Base-by-base conservation (phyloP, 2,888 invertebrate genomes). In the Apocheima hispidaria region DNA sequence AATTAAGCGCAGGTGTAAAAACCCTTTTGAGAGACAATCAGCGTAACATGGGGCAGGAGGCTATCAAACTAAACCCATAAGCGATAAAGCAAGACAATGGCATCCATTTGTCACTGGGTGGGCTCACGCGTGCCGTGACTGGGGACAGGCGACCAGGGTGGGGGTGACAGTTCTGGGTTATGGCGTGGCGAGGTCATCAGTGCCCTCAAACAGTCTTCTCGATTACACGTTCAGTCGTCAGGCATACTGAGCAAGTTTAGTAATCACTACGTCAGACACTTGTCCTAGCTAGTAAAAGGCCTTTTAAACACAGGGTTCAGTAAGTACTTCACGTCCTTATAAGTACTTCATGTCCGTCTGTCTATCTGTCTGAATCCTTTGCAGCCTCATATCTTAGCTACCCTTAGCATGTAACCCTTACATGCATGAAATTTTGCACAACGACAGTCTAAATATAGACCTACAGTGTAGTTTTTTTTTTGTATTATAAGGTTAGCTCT, bases 31-130 rank as follows among this genome's bases (percentile, higher is more conserved):
- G 16, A 43, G 61, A 51, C 49, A 69, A 69, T 77, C 74, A 75
- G 69, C 66, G 67, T 69, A 68, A 70, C 72, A 69, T 60, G 65
- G 60, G 35, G 56, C 12, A 20, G 68, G 64, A 65, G 54, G 68
- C 66, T 65, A 75, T 58, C 71, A 67, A 64, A 48, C 57, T 68
- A 72, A n/a, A 78, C 81, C 79, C 81, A 78, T 73, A 70, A 66
- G 72, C 65, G 73, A 77, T 86, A 84, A 86, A 89, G 84, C 78
- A 84, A 89, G 88, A 90, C 90, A 90, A 91, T 83, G 73, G 81
- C 71, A 71, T 81, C 86, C 88, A 90, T 91, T 90, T 87, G 84
- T 91, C 88, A 90, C 79, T 64, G 74, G 53, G 33, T 20, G 49
- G 68, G 58, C 71, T 65, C 63, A 60, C 66, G 63, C 69, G 72